Evolutionary conservation across 2,888 invertebrate species (phyloP).

Genomic region (Venustoraphidia nigricollis): DNA sequence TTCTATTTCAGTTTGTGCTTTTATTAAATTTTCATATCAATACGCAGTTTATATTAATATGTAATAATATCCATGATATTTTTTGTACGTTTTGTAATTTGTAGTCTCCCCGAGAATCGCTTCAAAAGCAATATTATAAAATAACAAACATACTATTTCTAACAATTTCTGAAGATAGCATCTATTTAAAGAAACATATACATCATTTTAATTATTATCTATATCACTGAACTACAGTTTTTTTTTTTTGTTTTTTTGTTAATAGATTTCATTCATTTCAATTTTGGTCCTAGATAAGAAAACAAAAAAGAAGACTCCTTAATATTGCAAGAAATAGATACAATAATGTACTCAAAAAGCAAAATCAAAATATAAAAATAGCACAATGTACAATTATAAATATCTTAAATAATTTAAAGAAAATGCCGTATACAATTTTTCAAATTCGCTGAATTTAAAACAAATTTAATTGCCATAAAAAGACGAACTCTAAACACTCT

Average conservation of each 20-base stretch:
- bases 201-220: not conserved
- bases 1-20: not conserved
- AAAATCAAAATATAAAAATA: not conserved
- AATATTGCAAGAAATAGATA: not conserved
- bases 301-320: not conserved
- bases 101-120: not conserved
- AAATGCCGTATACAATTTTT: no score
- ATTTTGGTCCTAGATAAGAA: not conserved
- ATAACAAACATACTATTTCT: not conserved
- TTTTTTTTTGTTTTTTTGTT: not conserved
- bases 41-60: not conserved
- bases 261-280: not conserved
- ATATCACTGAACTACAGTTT: not conserved
- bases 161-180: not conserved
- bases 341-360: no score
- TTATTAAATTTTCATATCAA: not conserved
- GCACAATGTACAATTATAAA: not conserved
- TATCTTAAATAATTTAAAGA: not conserved
- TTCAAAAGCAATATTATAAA: not conserved
- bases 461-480: not conserved
- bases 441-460: not conserved
- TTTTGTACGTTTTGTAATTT: no score
- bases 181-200: not conserved
- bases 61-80: not conserved
- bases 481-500: not conserved